These are phyloP conservation scores for Salvator merianae DNA, from an alignment of 2,113 vertebrate species.

Conservation along the genomic window DNA sequence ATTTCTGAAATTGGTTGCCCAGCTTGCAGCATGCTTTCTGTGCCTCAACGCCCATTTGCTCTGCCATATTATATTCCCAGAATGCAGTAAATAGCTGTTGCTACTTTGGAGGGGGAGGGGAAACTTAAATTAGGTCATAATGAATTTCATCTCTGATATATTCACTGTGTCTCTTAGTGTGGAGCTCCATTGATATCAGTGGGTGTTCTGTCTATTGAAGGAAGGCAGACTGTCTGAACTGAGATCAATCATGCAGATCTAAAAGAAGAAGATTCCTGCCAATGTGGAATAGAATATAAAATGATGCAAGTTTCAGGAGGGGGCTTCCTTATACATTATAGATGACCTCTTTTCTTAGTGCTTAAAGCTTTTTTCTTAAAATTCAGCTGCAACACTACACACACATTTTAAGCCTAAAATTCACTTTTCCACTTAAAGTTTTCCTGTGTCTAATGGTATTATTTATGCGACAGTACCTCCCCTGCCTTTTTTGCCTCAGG, in stretches of 20 bases:
- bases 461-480: conserved; percentile 1
- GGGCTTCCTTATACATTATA: conserved; percentile 50
- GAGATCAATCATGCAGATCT: conserved; percentile 42
- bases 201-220: conserved; percentile 26
- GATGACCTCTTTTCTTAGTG: conserved; percentile 39
- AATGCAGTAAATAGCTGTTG: conserved; percentile 5
- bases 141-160: conserved; percentile 28
- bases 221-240: conserved; percentile 20
- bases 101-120: not conserved
- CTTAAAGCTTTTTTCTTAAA: conserved; percentile 42
- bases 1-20: not conserved
- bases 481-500: not conserved
- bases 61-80: not conserved
- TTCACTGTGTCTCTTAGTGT: conserved; percentile 19
- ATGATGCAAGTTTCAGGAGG: conserved; percentile 7
- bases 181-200: conserved; percentile 24
- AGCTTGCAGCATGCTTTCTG: not conserved
- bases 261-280: conserved; percentile 39
- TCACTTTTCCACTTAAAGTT: conserved; percentile 33
- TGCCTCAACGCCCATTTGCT: not conserved
- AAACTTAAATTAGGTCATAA: conserved; percentile 24
- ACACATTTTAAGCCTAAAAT: conserved; percentile 36
- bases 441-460: not conserved
- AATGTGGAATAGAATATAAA: conserved; percentile 17
- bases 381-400: not conserved